Base-by-base conservation (phyloP, 2,888 invertebrate genomes). In the Carpatolechia fugitivella region DNA sequence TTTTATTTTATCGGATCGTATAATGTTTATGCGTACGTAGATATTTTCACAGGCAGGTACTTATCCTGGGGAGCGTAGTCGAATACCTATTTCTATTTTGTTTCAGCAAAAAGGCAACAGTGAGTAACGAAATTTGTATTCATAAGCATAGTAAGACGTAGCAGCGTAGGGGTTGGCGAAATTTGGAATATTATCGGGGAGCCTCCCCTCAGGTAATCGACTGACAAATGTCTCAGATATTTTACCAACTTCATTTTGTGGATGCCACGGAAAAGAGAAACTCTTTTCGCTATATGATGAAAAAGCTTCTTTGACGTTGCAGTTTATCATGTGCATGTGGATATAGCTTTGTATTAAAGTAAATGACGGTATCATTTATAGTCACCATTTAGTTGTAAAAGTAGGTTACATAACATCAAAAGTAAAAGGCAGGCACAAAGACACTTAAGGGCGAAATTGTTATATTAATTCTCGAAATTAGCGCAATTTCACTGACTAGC, bases 221-320 rank as follows among this genome's bases (percentile, higher is more conserved):
- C 86, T 88, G 87, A 89, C 85, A 88, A 89, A 89, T 86, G 87
- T 86, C 81, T 85, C 60, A 82, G 82, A 88, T 88, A 85, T 87
- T 87, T 85, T 79, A 82, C 83, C 77, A 78, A 86, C 85, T 88
- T 88, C 85, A 89, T 89, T 85, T 83, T 69, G 78, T 70, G 76
- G 76, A 78, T 81, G 69, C 68, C 72, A 60, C 63, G 67, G 72
- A 73, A 75, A 74, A 41, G 36, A 56, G 59, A 61, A 57, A 57
- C 58, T 52, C 47, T 60, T 56, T 57, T 60, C 55, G 52, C 50
- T 29, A 14, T 29, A 29, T 24, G 24, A 29, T 8, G 38, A 38
- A 38, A 38, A 50, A 36, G 49, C 35, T 30, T 33, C 20, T 49
- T 49, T 35, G n/a, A 20, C 18, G 35, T 35, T 35, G 33, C 49